Conservation (phyloP, 2,888 invertebrate genomes). For the Cyrtodaria siliqua region DNA sequence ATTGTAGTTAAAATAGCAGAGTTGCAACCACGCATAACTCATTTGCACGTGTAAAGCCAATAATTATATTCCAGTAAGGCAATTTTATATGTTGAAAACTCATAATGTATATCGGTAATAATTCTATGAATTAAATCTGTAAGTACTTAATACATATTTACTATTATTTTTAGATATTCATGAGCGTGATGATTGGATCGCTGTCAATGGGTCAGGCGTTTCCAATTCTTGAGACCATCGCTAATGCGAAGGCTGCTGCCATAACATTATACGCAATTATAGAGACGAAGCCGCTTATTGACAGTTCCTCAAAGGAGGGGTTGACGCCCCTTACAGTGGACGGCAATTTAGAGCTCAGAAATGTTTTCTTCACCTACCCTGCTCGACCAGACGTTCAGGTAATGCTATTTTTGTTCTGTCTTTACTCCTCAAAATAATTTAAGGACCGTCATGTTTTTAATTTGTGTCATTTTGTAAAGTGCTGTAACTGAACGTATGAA, state of each 20-base stretch:
- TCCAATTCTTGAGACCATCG: conserved; percentile 93
- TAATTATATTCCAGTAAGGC: too few species aligned
- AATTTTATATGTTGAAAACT: too few species aligned
- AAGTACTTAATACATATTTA: conserved; percentile 51
- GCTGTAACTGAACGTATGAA: too few species aligned
- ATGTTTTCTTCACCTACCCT: conserved; percentile 92
- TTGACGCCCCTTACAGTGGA: conserved; percentile 83
- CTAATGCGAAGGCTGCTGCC: conserved; percentile 92
- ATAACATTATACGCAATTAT: conserved; percentile 87
- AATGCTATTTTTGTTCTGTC: too few species aligned
- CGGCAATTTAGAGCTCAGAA: conserved; percentile 90
- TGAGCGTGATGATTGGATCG: conserved; percentile 86
- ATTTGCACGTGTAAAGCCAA: too few species aligned
- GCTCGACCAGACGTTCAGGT: conserved; percentile 91
- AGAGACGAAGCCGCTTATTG: conserved; percentile 87
- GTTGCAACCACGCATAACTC: too few species aligned
- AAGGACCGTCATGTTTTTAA: too few species aligned
- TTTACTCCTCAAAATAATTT: too few species aligned
- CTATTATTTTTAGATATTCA: conserved; percentile 81
- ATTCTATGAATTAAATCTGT: too few species aligned
- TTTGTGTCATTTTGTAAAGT: too few species aligned
- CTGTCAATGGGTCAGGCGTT: conserved; percentile 91
- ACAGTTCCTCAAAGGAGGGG: conserved; percentile 86
- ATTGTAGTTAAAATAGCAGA: too few species aligned
- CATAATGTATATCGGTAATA: too few species aligned